Evolutionary conservation across 1,140 invertebrate genomes (phyloP), one percentile per base, ranked within the genome.

Genomic region (Drosophila baimaii): DNA sequence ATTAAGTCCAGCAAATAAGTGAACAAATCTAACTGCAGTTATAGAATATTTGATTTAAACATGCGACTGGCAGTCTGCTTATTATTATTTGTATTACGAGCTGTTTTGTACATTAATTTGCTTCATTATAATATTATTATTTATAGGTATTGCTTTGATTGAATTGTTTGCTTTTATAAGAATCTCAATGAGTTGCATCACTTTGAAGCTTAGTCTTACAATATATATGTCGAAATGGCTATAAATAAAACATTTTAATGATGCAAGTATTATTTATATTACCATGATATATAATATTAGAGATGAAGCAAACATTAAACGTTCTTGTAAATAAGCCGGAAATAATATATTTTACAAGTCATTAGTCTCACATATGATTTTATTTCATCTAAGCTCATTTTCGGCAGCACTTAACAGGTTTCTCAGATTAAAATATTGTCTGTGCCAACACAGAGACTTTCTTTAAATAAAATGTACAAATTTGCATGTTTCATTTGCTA

Each of bases 21-120:
- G 29, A 44, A 27, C 46, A 19, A 46, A 70, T 47, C 52, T 19
- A 58, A 58, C 2, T 71, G 68, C 65, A 70, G 33, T 71, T 47
- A 21, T 46, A n/a, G 51, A 70, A 57, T 31, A 37, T 57, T 56
- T 71, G n/a, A 70, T 29, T 35, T 39, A 62, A n/a, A 10, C 33
- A 37, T 23, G 52, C 10, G 12, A 15, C 33, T 55, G 23, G 19
- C 33, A 19, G 15, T 62, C 13, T 21, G n/a, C 15, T 43, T 9
- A 27, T 65, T 51, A 65, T 17, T 43, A 51, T 51, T 23, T 25
- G 9, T 2, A 31, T 39, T 63, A 21, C n/a, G 17, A 6, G 29
- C 19, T 61, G 35, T 41, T 63, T 56, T 57, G 54, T 58, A 59
- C 21, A 62, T 29, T 65, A 44, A 65, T 46, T 47, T 63, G 13